Conservation (phyloP, 2,797 vertebrate species). For the Tiaroga cobitis region DNA sequence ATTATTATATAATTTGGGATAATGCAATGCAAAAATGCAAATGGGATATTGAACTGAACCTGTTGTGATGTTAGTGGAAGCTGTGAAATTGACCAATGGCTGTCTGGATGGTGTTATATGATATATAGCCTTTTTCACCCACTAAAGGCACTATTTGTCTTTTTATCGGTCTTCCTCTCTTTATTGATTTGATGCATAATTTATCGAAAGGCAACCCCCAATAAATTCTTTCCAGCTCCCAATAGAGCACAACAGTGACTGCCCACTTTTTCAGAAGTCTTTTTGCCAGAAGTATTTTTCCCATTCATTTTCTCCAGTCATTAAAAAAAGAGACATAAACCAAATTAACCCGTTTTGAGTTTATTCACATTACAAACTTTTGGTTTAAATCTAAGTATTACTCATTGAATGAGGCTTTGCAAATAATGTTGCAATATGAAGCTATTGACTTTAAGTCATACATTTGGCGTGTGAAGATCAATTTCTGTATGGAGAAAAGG, state of each 20-base stretch:
- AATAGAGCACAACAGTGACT: background rate
- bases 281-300: background rate
- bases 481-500: background rate
- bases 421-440: background rate
- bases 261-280: background rate
- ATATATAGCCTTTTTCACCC: slow-evolving; percentile 10
- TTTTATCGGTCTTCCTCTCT: slow-evolving; percentile 57
- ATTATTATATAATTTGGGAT: background rate
- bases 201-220: slow-evolving; percentile 58
- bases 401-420: background rate
- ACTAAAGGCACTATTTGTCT: slow-evolving; percentile 40
- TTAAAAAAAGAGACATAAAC: background rate
- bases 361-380: background rate
- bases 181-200: slow-evolving; percentile 76
- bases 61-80: background rate
- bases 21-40: background rate
- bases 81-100: slow-evolving; percentile 36
- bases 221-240: slow-evolving; percentile 20
- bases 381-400: background rate
- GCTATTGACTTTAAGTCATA: background rate
- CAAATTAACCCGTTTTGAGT: background rate
- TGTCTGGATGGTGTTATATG: slow-evolving; percentile 28
- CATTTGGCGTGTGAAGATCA: background rate
- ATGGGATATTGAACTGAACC: slow-evolving; percentile 13
- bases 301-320: background rate